Evolutionary conservation across 2,113 vertebrate genomes (phyloP).

Genomic region (Hyla sarda): DNA sequence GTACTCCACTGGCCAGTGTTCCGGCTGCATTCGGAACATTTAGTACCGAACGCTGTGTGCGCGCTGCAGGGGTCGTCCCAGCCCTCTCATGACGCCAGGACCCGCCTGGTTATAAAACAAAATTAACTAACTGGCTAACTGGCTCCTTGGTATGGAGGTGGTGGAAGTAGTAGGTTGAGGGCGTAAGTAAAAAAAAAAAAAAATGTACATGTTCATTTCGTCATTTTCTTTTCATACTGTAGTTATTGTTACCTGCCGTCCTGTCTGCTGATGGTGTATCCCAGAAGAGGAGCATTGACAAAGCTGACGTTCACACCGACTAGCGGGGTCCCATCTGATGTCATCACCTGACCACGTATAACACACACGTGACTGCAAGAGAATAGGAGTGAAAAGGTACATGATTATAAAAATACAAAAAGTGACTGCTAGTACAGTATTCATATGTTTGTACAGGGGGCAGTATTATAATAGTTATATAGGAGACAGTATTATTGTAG

Average conservation of each 20-base stretch:
- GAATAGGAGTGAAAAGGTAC: background rate
- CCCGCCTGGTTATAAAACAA: too few relatives aligned
- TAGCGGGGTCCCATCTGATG: slow-evolving; percentile 92
- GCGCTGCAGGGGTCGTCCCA: too few relatives aligned
- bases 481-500: background rate
- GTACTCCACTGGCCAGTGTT: too few relatives aligned
- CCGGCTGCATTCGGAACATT: too few relatives aligned
- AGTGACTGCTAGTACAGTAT: slow-evolving; percentile 9
- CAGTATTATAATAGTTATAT: slow-evolving; percentile 18
- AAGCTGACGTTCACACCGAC: slow-evolving; percentile 99
- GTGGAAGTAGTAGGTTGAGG: too few relatives aligned
- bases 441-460: background rate
- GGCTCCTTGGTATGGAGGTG: too few relatives aligned
- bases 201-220: too few relatives aligned
- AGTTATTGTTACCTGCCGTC: slow-evolving; percentile 87
- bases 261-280: slow-evolving; percentile 94
- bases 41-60: too few relatives aligned
- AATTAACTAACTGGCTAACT: too few relatives aligned
- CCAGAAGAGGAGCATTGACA: slow-evolving; percentile 87
- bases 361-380: slow-evolving; percentile 88
- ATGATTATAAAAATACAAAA: background rate
- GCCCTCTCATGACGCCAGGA: too few relatives aligned
- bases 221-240: background rate
- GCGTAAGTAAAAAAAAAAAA: too few relatives aligned
- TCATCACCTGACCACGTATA: slow-evolving; percentile 96